Evolutionary conservation across 2,888 invertebrate species (phyloP), one percentile per base, ranked within the genome.

Genomic region (Calameuta idolon): DNA sequence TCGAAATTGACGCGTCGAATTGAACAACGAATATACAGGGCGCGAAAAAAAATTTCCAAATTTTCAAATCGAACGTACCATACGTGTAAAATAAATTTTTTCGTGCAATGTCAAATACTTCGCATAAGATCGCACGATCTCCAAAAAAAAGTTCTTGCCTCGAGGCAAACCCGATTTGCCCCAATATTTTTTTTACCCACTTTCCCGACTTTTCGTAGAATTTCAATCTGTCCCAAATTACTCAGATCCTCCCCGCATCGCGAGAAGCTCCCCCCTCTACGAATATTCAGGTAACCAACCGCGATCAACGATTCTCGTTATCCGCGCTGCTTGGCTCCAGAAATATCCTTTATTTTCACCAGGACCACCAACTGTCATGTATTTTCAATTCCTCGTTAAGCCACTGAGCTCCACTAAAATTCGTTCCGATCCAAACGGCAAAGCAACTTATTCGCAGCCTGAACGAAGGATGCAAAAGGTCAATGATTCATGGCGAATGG

Each of bases 401-500:
- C 55, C 55, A 23, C 23, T 23, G 2, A 23, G 55, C 55, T 55
- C 23, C 23, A 23, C 55, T 55, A 2, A 55, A 23, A 23, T 55
- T 23, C 55, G 23, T 23, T 9, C 9, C 55, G 2, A 40, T 68
- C 68, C 23, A 30, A 69, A 69, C 76, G 12, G 69, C 69, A 69
- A 73, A 69, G 71, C 69, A 37, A 76, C 76, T 78, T 35, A n/a
- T 15, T 1, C 40, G 12, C 15, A 76, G 73, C 35, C 12, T 35
- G 31, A 69, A 76, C 71, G 69, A 31, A 69, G 75, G 73, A 68
- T 34, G 30, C 37, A 4, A 3, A 23, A 23, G 34, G 31, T 79
- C 76, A 82, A 12, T 69, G 74, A 79, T 81, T 82, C 77, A 77
- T 71, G 33, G 80, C 80, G 69, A 80, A 83, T 5, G 83, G 77